A percentile compares a stretch with the other conserved stretches of the same genome.
phyloP scores from a whole-genome alignment of 2,113 vertebrate species.

The Syngnathus floridae region DNA sequence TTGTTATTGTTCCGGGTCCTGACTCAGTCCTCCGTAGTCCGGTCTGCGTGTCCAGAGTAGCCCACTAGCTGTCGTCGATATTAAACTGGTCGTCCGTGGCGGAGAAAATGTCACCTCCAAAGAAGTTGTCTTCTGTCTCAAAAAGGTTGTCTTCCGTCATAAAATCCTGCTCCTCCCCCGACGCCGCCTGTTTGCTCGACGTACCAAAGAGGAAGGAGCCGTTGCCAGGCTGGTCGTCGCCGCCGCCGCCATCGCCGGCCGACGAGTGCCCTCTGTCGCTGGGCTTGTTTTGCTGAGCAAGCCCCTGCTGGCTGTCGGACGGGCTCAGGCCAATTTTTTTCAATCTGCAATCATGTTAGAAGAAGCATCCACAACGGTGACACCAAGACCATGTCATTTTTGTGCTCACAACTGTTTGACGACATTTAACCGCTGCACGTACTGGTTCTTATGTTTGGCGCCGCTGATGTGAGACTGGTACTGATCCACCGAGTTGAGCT shows the following conservation, averaged over 20 bases:
- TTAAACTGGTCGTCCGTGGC: neutral
- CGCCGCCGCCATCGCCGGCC: neutral
- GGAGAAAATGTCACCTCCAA: neutral
- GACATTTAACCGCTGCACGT: constrained; percentile 25
- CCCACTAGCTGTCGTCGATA: neutral
- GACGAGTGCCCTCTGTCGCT: constrained; percentile 4
- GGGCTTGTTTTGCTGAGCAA: constrained; percentile 2
- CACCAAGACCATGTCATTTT: too few species aligned
- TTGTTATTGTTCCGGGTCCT: constrained; percentile 46
- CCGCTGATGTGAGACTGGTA: constrained; percentile 96
- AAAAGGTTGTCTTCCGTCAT: neutral
- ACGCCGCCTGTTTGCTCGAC: neutral
- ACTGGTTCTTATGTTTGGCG: constrained; percentile 98
- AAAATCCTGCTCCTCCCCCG: neutral
- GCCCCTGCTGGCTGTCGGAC: constrained; percentile 31
- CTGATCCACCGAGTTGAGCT: constrained; percentile 96
- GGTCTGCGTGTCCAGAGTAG: too few species aligned
- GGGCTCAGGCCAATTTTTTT: constrained; percentile 53
- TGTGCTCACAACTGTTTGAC: too few species aligned
- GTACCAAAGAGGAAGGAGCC: neutral
- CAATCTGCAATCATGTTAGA: constrained; percentile 28
- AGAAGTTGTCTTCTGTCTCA: constrained; percentile 1
- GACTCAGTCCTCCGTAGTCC: constrained; percentile 43
- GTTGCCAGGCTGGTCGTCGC: neutral
- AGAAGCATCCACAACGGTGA: neutral